A percentile compares a stretch with the other conserved stretches of the same genome.
These are phyloP conservation scores for Aphidius gifuensis DNA, from an alignment of 1,140 invertebrate genomes.

Conservation along the genomic window DNA sequence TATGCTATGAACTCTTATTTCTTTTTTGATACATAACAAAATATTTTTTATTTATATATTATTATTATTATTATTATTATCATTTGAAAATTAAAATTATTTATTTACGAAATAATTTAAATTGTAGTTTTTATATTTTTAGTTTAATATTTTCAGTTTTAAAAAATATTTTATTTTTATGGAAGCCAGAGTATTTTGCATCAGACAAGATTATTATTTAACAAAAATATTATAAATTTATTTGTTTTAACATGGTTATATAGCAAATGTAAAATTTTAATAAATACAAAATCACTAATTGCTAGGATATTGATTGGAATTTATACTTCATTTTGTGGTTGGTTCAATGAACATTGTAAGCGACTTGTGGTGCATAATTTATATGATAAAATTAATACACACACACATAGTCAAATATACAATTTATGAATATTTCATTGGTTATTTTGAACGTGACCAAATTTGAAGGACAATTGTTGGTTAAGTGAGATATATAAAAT, in stretches of 20 bases:
- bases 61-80: too few relatives aligned
- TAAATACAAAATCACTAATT: conserved; percentile 10
- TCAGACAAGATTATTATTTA: too few relatives aligned
- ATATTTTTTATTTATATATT: too few relatives aligned
- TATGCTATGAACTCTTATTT: background rate
- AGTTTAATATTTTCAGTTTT: too few relatives aligned
- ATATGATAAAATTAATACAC: conserved; percentile 20
- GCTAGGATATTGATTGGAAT: conserved; percentile 14
- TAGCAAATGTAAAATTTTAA: conserved; percentile 10
- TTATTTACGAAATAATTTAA: too few relatives aligned
- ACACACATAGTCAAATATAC: conserved; percentile 15
- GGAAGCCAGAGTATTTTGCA: too few relatives aligned
- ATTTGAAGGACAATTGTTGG: conserved; percentile 6
- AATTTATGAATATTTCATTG: conserved; percentile 31
- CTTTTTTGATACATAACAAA: background rate
- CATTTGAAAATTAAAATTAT: too few relatives aligned
- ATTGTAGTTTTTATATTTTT: too few relatives aligned
- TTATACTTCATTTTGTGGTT: conserved; percentile 17
- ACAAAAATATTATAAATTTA: too few relatives aligned
- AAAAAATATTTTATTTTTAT: too few relatives aligned
- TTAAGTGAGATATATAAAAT: background rate
- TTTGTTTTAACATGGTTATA: too few relatives aligned
- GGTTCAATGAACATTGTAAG: conserved; percentile 16
- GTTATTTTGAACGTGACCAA: conserved; percentile 25
- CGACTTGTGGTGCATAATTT: conserved; percentile 28